phyloP scores from a whole-genome alignment of 2,113 vertebrate genomes.

The Pelecanoides urinatrix region DNA sequence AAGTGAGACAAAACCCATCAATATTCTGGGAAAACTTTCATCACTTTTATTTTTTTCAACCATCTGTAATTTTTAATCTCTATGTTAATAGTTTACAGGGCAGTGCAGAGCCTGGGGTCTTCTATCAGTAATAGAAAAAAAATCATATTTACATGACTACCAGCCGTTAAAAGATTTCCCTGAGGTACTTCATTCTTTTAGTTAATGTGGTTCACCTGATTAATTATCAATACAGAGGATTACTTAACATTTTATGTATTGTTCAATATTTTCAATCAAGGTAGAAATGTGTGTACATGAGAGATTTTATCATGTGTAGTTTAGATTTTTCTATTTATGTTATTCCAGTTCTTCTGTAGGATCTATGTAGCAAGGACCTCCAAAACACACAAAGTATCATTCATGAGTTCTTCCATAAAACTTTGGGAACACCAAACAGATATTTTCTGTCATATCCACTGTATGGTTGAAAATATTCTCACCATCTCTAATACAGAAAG shows the following conservation, averaged over 20 bases:
- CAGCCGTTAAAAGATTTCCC: neutral
- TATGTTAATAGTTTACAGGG: neutral
- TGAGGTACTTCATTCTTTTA: neutral
- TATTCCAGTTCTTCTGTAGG: neutral
- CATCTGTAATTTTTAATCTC: neutral
- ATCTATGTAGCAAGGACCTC: neutral
- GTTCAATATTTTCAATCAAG: neutral
- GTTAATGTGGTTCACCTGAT: neutral
- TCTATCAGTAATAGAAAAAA: neutral
- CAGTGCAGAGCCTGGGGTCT: neutral
- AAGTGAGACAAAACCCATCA: neutral
- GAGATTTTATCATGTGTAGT: neutral
- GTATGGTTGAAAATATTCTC: neutral
- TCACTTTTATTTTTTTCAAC: neutral
- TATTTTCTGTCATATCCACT: neutral
- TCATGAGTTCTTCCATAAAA: neutral
- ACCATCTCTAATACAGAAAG: neutral
- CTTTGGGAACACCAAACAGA: neutral
- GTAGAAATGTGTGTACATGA: neutral
- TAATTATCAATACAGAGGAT: neutral
- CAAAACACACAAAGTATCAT: neutral
- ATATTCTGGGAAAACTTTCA: neutral
- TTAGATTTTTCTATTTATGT: neutral
- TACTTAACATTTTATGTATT: neutral
- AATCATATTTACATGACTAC: neutral